Evolutionary conservation across 2,888 invertebrate genomes (phyloP).

Genomic region (Pseudococcus longispinus): DNA sequence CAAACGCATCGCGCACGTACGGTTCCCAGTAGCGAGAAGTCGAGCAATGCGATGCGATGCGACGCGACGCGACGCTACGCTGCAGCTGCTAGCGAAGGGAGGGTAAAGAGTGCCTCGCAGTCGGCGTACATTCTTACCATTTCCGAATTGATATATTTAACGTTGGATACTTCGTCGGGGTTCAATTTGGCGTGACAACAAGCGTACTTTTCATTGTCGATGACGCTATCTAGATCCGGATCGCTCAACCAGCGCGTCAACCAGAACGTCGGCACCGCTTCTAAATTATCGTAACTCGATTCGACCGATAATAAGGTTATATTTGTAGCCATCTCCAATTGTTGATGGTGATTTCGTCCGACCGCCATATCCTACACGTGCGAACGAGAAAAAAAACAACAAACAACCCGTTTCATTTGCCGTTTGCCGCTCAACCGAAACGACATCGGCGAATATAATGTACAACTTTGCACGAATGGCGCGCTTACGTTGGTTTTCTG

Average conservation of each 20-base stretch:
- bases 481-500: constrained; percentile 54
- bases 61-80: no score
- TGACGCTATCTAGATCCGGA: constrained; percentile 62
- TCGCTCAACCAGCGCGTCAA: constrained; percentile 65
- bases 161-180: constrained; percentile 64
- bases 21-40: no score
- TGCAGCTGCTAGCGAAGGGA: no score
- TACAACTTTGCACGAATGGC: background rate
- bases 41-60: no score
- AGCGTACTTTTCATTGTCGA: constrained; percentile 64
- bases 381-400: no score
- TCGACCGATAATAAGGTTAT: constrained; percentile 50
- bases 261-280: constrained; percentile 68
- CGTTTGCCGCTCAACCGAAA: no score
- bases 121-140: constrained; percentile 61
- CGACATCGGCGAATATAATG: background rate
- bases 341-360: background rate
- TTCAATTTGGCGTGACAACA: constrained; percentile 66
- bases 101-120: constrained; percentile 31
- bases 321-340: constrained; percentile 41
- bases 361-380: constrained; percentile 15
- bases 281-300: constrained; percentile 61
- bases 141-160: constrained; percentile 64
- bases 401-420: no score
- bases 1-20: no score